Conservation (phyloP, 2,113 vertebrate species). For the Cyprinodon brontotheroides region DNA sequence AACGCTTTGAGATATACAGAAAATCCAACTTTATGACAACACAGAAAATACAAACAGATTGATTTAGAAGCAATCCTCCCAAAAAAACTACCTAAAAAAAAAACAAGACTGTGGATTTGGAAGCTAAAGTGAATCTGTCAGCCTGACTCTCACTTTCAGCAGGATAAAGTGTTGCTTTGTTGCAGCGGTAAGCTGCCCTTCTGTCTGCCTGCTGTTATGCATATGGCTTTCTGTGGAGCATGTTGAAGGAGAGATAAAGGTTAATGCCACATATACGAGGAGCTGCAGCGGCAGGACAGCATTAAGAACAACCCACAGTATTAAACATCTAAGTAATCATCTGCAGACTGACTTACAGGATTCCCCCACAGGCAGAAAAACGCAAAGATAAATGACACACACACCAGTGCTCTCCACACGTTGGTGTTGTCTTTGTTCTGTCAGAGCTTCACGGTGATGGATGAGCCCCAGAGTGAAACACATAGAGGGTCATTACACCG, state of each 20-base stretch:
- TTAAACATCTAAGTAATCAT: background rate
- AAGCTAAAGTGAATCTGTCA: constrained; percentile 15
- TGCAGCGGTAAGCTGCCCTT: constrained; percentile 51
- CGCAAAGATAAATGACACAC: background rate
- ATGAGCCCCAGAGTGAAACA: constrained; percentile 47
- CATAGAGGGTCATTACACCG: constrained; percentile 56
- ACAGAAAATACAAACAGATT: constrained; percentile 27
- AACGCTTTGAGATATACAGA: background rate
- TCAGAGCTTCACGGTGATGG: constrained; percentile 50
- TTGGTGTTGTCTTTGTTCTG: constrained; percentile 55
- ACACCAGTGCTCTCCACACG: constrained; percentile 9
- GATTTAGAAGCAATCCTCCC: constrained; percentile 28
- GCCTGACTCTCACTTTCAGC: constrained; percentile 46
- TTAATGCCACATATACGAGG: constrained; percentile 64
- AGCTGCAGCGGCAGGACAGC: constrained; percentile 24
- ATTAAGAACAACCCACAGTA: background rate
- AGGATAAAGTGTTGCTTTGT: constrained; percentile 58
- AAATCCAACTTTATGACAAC: constrained; percentile 5
- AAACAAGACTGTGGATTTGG: background rate
- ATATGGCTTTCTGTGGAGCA: constrained; percentile 40
- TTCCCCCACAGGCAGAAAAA: constrained; percentile 7
- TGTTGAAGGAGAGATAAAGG: constrained; percentile 75
- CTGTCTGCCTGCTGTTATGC: constrained; percentile 27
- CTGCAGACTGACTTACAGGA: background rate
- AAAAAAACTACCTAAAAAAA: constrained; percentile 12